These are phyloP conservation scores for Pelodytes ibericus DNA, from an alignment of 2,797 vertebrate species.

Conservation along the genomic window DNA sequence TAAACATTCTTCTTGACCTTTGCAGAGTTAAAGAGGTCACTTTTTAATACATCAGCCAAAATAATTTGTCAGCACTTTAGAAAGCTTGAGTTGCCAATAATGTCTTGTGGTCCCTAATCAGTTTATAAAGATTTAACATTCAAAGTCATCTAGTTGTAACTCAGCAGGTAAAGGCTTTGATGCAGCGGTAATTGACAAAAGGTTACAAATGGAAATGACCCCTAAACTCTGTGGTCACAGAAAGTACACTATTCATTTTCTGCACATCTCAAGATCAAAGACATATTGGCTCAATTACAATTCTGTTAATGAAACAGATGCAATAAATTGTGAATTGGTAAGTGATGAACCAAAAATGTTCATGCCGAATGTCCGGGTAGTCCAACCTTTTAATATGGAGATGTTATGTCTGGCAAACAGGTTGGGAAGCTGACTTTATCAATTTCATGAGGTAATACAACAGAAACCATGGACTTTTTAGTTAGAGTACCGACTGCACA, in stretches of 20 bases:
- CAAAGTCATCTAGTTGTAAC: constrained; percentile 41
- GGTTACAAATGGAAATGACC: constrained; percentile 37
- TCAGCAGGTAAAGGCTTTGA: constrained; percentile 36
- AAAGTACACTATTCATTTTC: constrained; percentile 8
- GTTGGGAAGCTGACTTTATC: too few species aligned
- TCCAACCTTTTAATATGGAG: too few species aligned
- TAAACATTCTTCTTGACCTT: constrained; percentile 18
- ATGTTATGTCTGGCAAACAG: too few species aligned
- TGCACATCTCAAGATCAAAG: neutral
- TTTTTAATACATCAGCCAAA: constrained; percentile 32
- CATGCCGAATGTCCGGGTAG: too few species aligned
- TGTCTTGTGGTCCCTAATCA: constrained; percentile 40
- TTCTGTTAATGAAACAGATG: constrained; percentile 1
- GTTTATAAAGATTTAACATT: constrained; percentile 42
- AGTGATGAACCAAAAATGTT: neutral
- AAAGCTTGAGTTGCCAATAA: constrained; percentile 40
- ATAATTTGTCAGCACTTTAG: constrained; percentile 50
- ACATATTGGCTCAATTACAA: neutral
- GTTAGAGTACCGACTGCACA: too few species aligned
- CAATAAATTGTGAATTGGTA: neutral
- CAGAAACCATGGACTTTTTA: too few species aligned
- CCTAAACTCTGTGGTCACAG: constrained; percentile 9
- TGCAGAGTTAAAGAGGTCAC: constrained; percentile 21
- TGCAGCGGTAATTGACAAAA: constrained; percentile 22
- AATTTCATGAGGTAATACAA: too few species aligned